phyloP scores from a whole-genome alignment of 2,113 vertebrate genomes.

The Antechinus stuartii region DNA sequence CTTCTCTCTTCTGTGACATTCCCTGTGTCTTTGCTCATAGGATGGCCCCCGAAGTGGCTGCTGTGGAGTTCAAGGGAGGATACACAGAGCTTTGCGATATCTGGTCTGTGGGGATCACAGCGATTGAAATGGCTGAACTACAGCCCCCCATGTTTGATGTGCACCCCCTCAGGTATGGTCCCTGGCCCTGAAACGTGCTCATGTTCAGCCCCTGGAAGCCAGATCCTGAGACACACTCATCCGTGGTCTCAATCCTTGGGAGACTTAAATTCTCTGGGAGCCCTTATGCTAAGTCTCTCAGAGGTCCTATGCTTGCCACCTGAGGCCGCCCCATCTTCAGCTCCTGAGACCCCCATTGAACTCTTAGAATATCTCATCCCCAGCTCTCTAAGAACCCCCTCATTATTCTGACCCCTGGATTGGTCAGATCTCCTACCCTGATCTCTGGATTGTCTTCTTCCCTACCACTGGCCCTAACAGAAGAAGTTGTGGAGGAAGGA shows the following conservation, averaged over 20 bases:
- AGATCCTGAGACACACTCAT: background rate
- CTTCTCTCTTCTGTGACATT: background rate
- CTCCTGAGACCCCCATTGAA: background rate
- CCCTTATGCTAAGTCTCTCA: background rate
- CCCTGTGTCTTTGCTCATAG: constrained; percentile 79
- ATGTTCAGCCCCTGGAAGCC: no score
- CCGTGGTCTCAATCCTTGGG: background rate
- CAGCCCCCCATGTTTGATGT: constrained; percentile 93
- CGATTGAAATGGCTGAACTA: constrained; percentile 92
- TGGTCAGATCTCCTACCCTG: background rate
- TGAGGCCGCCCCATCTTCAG: background rate
- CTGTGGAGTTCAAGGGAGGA: constrained; percentile 93
- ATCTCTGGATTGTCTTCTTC: background rate
- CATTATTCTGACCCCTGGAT: background rate
- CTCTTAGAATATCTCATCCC: rapidly evolving
- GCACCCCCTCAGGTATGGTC: constrained; percentile 90
- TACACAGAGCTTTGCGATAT: constrained; percentile 94
- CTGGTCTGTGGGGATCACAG: constrained; percentile 95
- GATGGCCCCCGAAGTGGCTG: constrained; percentile 96
- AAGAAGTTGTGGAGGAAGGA: background rate
- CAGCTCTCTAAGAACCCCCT: background rate
- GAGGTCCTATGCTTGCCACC: background rate
- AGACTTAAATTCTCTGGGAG: background rate
- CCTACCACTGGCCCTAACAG: background rate
- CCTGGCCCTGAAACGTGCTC: background rate